Evolutionary conservation across 2,888 invertebrate genomes (phyloP).

Genomic region (Kryphioiulus occultus): DNA sequence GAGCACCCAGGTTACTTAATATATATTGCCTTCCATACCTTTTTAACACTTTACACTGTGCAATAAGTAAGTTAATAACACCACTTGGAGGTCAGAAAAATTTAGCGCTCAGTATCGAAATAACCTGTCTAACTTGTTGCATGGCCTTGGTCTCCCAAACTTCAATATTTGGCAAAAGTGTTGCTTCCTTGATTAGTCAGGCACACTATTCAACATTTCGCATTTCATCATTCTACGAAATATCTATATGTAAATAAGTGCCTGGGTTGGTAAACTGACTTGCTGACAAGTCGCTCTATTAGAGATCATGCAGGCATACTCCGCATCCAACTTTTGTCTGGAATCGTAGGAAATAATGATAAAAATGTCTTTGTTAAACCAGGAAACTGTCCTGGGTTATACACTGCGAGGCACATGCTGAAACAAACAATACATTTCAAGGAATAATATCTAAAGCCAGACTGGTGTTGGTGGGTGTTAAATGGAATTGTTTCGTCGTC

Average conservation of each 20-base stretch:
- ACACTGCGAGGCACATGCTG: not conserved
- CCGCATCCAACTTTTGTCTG: too few species aligned
- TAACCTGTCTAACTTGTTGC: not conserved
- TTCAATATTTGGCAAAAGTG: not conserved
- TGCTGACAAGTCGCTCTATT: too few species aligned
- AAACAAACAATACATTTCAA: not conserved
- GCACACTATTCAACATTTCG: not conserved
- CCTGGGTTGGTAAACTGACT: too few species aligned
- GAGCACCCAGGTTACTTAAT: too few species aligned
- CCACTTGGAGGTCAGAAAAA: not conserved
- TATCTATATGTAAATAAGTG: too few species aligned
- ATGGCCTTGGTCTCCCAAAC: not conserved
- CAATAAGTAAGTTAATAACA: too few species aligned
- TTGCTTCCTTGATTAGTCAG: not conserved
- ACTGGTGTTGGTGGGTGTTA: not conserved
- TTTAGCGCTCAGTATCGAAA: not conserved
- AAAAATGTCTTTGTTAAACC: too few species aligned
- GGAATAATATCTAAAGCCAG: not conserved
- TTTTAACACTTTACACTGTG: not conserved
- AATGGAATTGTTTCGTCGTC: not conserved
- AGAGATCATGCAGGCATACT: too few species aligned
- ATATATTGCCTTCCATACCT: too few species aligned
- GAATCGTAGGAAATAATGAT: too few species aligned
- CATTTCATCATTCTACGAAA: not conserved
- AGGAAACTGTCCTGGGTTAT: too few species aligned